Conservation (phyloP, 2,113 vertebrate genomes). For the Amblyornis subalaris region DNA sequence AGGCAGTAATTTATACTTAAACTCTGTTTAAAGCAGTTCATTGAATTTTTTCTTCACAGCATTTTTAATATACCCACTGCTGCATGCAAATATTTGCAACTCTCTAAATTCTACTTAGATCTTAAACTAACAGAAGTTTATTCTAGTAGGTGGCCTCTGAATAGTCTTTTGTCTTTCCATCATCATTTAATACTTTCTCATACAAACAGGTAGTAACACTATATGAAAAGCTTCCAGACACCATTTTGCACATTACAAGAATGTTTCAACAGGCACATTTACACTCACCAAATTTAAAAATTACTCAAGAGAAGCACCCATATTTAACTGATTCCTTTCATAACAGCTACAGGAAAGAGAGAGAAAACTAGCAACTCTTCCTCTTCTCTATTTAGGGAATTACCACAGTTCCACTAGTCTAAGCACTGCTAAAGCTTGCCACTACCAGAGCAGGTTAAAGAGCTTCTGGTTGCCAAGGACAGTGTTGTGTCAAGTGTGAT, state of each 20-base stretch:
- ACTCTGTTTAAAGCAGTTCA: not conserved
- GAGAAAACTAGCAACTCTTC: not conserved
- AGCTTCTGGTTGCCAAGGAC: constrained; percentile 4
- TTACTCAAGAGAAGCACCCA: not conserved
- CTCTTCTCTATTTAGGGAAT: not conserved
- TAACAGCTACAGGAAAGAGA: constrained; percentile 5
- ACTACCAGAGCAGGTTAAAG: not conserved
- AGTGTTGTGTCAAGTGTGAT: not conserved
- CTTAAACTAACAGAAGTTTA: not conserved
- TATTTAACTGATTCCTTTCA: not conserved
- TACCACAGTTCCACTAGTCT: not conserved
- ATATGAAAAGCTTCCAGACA: not conserved
- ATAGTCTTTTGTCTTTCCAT: not conserved
- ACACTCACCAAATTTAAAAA: not conserved
- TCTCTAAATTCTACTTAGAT: not conserved
- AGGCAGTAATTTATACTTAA: not conserved
- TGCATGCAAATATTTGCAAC: not conserved
- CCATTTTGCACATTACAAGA: not conserved
- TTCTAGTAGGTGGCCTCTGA: not conserved
- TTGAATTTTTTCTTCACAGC: not conserved
- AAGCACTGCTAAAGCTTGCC: not conserved
- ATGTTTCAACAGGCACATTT: not conserved
- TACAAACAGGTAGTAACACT: not conserved
- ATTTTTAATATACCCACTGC: not conserved
- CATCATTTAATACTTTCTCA: not conserved